A percentile compares a stretch with the other conserved stretches of the same genome.
phyloP scores from a whole-genome alignment of 1,140 invertebrate species.

The Parapsyche elsis region DNA sequence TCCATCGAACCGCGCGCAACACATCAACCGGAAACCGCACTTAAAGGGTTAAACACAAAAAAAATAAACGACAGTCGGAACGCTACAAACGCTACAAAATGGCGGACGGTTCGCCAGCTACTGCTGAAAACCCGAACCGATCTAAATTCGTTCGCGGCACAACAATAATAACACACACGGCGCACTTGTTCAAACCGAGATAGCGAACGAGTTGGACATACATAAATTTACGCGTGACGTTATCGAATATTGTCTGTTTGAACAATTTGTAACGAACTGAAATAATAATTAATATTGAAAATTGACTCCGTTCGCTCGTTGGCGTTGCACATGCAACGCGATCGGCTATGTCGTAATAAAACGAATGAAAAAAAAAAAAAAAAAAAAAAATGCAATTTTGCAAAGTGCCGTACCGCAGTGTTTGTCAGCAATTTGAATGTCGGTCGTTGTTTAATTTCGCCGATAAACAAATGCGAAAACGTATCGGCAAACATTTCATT shows the following conservation, averaged over 20 bases:
- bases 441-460: neutral
- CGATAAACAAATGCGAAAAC: neutral
- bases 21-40: neutral
- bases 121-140: neutral
- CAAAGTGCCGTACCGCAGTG: too few relatives aligned
- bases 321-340: neutral
- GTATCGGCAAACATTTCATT: neutral
- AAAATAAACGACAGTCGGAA: neutral
- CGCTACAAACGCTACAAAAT: neutral
- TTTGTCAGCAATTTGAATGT: too few relatives aligned
- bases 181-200: conserved; percentile 46
- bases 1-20: conserved; percentile 1
- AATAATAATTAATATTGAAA: neutral
- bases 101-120: neutral
- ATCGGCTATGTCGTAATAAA: too few relatives aligned
- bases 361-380: too few relatives aligned
- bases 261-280: conserved; percentile 38
- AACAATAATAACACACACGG: conserved; percentile 33
- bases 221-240: conserved; percentile 46
- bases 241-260: conserved; percentile 47
- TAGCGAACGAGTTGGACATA: conserved; percentile 42
- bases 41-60: neutral
- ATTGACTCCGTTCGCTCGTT: too few relatives aligned
- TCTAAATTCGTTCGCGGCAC: neutral
- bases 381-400: too few relatives aligned